Evolutionary conservation across 2,888 invertebrate species (phyloP), one percentile per base, ranked within the genome.

Genomic region (Protonemura montana): DNA sequence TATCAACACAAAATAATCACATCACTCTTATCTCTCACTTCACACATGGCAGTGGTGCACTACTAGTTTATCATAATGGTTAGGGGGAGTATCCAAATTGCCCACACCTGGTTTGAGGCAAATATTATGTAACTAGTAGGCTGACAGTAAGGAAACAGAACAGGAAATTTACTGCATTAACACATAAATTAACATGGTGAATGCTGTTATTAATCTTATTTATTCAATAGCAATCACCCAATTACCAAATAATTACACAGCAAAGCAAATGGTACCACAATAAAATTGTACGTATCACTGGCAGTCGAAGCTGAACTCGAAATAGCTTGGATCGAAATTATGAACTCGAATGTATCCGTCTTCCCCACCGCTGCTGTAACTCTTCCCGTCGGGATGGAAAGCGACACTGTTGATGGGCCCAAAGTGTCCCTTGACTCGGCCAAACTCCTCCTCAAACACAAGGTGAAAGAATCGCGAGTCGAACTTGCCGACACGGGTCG

Each of bases 341-440:
- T 99, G 98, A 86, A 99, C 95, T 90, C 99, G 94, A 82, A 99
- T 96, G 91, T 98, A 99, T 93, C 99, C 99, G 92, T 99, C 99
- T 93, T 99, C 99, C 90, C 99, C 99, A 29, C 99, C 99, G 85
- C 98, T 98, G 87, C 97, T 97, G 91, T 98, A 98, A 91, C 98
- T 97, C 91, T 96, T 97, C 85, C 99, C 99, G 93, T 98, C 98
- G 0, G 99, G 99, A 92, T 99, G 98, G 93, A 99, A 99, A 85
- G 97, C 96, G 89, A 99, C 94, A 92, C 98, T 98, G 94, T 99
- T 99, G 90, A 99, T 99, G 0, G 99, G 99, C 89, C 99, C 99
- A 91, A 99, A 99, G 92, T 99, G 99, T 87, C 99, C 99, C 91
- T 99, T 99, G n/a, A 99, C 95, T 87, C 98, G 93, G 0, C 96